These are phyloP conservation scores for Didymodactylos carnosus DNA, from an alignment of 2,888 invertebrate genomes.

Conservation along the genomic window DNA sequence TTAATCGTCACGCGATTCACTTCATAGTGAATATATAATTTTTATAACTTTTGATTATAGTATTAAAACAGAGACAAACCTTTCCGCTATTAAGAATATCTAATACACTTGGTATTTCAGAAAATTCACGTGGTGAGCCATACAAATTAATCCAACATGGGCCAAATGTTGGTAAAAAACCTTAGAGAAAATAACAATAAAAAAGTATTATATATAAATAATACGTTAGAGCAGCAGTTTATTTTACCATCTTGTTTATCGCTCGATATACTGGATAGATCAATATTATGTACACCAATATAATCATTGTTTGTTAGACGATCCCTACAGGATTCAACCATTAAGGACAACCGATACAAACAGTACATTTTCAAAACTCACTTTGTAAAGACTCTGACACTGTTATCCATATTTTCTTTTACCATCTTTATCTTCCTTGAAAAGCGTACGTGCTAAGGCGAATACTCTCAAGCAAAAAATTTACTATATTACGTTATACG, in stretches of 20 bases:
- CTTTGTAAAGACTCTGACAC: too few species aligned
- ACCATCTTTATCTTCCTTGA: too few species aligned
- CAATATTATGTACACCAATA: conserved; percentile 22
- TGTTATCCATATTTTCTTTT: too few species aligned
- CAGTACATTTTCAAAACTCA: too few species aligned
- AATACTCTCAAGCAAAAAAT: too few species aligned
- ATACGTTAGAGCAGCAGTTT: too few species aligned
- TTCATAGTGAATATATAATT: background rate
- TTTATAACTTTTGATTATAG: background rate
- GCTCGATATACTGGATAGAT: conserved; percentile 17
- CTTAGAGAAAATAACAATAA: conserved; percentile 19
- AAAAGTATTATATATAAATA: background rate
- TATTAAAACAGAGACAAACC: conserved; percentile 18
- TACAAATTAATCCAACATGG: conserved; percentile 37
- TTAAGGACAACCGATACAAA: too few species aligned
- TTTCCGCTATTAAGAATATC: conserved; percentile 34
- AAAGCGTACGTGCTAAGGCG: too few species aligned
- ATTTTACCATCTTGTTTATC: conserved; percentile 15
- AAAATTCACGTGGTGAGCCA: conserved; percentile 36
- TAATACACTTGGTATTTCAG: conserved; percentile 31
- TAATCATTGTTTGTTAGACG: conserved; percentile 28
- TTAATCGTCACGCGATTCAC: too few species aligned
- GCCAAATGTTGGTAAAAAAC: conserved; percentile 38
- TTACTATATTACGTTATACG: background rate
- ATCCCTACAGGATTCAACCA: too few species aligned